Conservation (phyloP, 2,113 vertebrate genomes). For the Rhabdomys dilectus region DNA sequence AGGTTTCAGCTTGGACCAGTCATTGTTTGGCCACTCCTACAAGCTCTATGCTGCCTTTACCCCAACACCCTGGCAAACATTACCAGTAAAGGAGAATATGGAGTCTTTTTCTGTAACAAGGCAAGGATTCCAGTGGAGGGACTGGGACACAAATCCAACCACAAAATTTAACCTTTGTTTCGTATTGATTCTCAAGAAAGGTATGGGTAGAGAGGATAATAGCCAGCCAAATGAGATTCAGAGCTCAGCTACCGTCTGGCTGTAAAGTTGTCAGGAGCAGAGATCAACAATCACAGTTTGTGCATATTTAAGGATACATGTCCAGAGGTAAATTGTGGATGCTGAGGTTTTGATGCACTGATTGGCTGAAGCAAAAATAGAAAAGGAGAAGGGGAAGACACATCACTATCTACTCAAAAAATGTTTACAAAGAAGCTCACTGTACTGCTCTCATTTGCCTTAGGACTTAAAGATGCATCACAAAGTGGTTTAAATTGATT, state of each 20-base stretch:
- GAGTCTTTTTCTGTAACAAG: neutral
- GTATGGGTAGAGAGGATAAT: rapidly evolving
- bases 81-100: neutral
- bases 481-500: slow-evolving; percentile 5
- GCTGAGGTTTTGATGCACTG: neutral
- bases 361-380: neutral
- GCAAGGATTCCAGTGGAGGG: neutral
- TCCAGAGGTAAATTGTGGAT: neutral
- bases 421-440: neutral
- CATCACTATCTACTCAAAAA: too few relatives aligned
- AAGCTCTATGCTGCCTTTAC: neutral
- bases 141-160: neutral
- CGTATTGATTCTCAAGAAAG: neutral
- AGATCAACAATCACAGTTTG: neutral
- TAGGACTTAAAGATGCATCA: neutral
- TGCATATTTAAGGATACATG: neutral
- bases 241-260: neutral
- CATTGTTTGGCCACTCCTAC: neutral
- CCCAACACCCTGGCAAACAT: neutral
- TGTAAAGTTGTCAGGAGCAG: neutral
- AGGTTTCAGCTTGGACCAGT: neutral
- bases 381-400: neutral
- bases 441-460: neutral
- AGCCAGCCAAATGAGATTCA: neutral
- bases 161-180: neutral